Conservation (phyloP, 2,113 vertebrate species). For the Butorides virescens region DNA sequence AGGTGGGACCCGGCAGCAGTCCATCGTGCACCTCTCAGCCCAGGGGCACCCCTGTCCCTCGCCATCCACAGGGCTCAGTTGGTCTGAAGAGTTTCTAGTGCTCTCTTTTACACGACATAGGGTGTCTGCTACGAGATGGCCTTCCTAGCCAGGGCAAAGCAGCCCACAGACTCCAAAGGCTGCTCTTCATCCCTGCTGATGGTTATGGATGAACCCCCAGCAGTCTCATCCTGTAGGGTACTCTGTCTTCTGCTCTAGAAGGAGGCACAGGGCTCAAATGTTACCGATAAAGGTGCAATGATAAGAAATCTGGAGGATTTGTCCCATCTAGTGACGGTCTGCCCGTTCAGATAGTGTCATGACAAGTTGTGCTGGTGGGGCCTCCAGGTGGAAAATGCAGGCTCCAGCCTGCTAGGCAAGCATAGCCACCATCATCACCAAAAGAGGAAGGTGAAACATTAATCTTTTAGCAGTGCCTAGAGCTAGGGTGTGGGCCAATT, state of each 20-base stretch:
- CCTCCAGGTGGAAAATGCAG: neutral
- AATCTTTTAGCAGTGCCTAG: neutral
- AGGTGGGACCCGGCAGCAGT: neutral
- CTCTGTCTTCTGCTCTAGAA: neutral
- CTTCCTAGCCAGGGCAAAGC: neutral
- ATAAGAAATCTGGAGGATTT: neutral
- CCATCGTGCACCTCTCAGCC: neutral
- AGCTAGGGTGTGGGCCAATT: neutral
- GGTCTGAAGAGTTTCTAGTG: neutral
- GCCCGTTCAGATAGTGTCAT: neutral
- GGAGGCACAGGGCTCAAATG: neutral
- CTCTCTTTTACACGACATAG: neutral
- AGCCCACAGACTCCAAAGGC: neutral
- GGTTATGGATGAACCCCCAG: neutral
- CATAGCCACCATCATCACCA: rapidly evolving
- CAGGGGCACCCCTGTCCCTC: neutral
- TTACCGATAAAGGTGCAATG: neutral
- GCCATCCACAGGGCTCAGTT: neutral
- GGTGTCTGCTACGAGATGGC: neutral
- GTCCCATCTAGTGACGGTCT: neutral
- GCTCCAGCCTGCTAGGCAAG: neutral
- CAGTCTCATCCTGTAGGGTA: neutral
- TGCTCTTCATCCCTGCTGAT: neutral
- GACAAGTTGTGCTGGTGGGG: neutral
- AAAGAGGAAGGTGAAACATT: neutral